Evolutionary conservation across 1,140 invertebrate genomes (phyloP), one percentile per base, ranked within the genome.

Genomic region (Pantala flavescens): DNA sequence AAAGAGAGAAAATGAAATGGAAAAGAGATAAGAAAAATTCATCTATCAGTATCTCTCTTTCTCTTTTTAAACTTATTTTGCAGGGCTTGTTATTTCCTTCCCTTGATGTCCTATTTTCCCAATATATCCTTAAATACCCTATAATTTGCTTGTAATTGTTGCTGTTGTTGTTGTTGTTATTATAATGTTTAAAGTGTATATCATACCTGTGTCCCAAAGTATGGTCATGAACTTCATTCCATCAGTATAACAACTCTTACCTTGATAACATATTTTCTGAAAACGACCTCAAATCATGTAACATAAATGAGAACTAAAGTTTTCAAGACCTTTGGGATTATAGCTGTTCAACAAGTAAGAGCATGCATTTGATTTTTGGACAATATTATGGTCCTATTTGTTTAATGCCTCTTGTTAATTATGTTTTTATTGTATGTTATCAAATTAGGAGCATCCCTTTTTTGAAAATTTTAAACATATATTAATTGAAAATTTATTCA

Each of bases 61-160:
- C 49, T 63, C 49, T 63, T 14, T 63, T 16, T 5, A 3, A 16
- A 63, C 12, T 63, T 3, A 21, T 63, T 63, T 63, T 19, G n/a
- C 49, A 63, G 49, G 49, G 49, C 49, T 63, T 63, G 49, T 63
- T 63, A 63, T 63, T 63, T 7, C 12, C 49, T n/a, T n/a, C n/a
- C n/a, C n/a, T n/a, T n/a, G 12, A 19, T 63, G 12, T 12, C 49
- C n/a, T 63, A 19, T 21, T 21, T 19, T 63, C 49, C 49, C 49
- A 7, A 63, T 16, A 63, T 19, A 63, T 19, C 49, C 49, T 21
- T 5, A 21, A 63, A 3, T 63, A 63, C n/a, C 16, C 3, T 1
- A 63, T 63, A 63, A 63, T 63, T 63, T 63, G 49, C 49, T 63
- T 63, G 49, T 63, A 63, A 63, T 63, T 63, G 49, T 63, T 63